Evolutionary conservation across 92 coral and sea anemone genomes (phyloP).

Genomic region (Zoanthus sansibaricus): DNA sequence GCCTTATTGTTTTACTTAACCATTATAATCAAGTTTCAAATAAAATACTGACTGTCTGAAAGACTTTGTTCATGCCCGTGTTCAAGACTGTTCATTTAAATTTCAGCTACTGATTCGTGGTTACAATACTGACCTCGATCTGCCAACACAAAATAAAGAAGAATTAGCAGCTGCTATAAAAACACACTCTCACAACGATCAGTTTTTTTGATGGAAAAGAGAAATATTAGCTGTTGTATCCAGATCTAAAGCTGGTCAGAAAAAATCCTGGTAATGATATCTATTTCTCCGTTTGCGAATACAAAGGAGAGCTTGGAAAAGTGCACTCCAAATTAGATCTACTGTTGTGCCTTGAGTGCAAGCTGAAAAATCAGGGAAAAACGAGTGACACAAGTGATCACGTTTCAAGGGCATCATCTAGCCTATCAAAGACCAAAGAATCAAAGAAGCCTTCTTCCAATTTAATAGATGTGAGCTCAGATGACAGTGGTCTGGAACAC

Average conservation of each 20-base stretch:
- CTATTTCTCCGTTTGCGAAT: constrained; percentile 49
- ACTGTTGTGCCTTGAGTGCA: constrained; percentile 15
- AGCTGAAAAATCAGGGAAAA: not conserved
- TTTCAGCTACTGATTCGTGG: too few species aligned
- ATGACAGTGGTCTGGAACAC: too few species aligned
- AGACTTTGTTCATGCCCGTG: too few species aligned
- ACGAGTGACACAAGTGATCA: not conserved
- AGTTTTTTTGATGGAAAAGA: constrained; percentile 44
- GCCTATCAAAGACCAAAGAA: not conserved
- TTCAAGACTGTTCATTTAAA: too few species aligned
- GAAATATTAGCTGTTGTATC: constrained; percentile 52
- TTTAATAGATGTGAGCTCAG: too few species aligned
- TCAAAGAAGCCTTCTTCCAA: not conserved
- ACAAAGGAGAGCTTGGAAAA: constrained; percentile 47
- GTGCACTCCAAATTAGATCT: constrained; percentile 34
- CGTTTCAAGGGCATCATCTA: not conserved
- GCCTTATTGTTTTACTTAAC: too few species aligned
- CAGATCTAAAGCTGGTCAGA: constrained; percentile 55
- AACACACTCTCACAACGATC: constrained; percentile 52
- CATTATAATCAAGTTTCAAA: too few species aligned
- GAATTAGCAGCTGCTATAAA: constrained; percentile 40
- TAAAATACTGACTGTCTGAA: too few species aligned
- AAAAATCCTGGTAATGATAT: constrained; percentile 55
- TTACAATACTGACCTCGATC: too few species aligned
- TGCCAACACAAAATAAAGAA: too few species aligned